Conservation (phyloP, 2,113 vertebrate genomes). For the Himantopus leucocephalus region DNA sequence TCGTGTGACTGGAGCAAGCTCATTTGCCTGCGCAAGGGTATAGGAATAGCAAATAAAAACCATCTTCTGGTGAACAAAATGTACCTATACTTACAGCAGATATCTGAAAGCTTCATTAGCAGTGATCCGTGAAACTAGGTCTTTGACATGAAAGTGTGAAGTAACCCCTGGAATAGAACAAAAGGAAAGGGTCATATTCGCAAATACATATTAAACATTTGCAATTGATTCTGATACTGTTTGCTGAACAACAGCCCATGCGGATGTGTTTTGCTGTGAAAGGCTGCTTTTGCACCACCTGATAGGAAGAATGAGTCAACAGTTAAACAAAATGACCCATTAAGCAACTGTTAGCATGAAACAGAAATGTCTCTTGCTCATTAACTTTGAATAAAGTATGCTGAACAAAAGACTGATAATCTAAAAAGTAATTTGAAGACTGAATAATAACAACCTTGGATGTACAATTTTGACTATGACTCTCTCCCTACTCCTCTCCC, state of each 20-base stretch:
- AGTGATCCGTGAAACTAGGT: neutral
- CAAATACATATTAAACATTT: neutral
- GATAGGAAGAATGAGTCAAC: constrained; percentile 32
- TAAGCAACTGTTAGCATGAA: neutral
- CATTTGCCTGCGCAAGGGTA: neutral
- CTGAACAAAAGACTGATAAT: neutral
- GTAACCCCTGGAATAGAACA: neutral
- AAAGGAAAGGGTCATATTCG: neutral
- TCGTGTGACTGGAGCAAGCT: neutral
- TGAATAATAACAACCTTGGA: neutral
- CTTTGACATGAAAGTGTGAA: neutral
- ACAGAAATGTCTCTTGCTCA: neutral
- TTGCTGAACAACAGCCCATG: neutral
- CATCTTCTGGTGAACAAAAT: neutral
- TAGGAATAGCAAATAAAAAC: neutral
- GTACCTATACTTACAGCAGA: neutral
- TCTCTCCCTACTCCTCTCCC: neutral
- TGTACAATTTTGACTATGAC: neutral
- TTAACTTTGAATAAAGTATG: neutral
- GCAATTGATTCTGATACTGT: neutral
- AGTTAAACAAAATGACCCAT: neutral
- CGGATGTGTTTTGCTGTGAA: neutral
- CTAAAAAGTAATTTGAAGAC: neutral
- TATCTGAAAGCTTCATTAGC: neutral
- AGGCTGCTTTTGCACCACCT: neutral